Conservation (phyloP, 2,113 vertebrate species). For the Paracyprichromis sp. region DNA sequence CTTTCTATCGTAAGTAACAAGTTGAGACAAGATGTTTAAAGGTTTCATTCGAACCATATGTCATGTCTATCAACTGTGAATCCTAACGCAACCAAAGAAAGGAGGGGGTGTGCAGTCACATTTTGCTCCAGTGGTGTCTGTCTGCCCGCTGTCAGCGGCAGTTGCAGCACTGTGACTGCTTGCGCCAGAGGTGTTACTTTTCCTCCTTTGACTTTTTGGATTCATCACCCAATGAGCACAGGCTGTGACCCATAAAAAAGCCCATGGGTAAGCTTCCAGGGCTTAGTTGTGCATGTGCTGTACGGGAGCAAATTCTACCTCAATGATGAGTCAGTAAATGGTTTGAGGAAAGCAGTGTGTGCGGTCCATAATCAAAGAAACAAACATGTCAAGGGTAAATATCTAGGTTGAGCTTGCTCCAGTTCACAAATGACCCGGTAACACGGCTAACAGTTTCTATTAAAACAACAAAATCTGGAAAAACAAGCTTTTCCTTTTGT, state of each 20-base stretch:
- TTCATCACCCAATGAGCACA: constrained; percentile 56
- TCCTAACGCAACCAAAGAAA: constrained; percentile 40
- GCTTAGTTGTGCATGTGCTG: constrained; percentile 48
- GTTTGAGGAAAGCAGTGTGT: constrained; percentile 30
- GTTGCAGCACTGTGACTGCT: constrained; percentile 37
- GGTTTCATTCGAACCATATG: constrained; percentile 69
- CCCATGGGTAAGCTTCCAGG: constrained; percentile 50
- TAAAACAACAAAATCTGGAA: neutral
- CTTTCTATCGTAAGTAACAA: constrained; percentile 57
- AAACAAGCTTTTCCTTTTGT: neutral
- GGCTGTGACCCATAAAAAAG: constrained; percentile 75
- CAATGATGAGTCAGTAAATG: constrained; percentile 62
- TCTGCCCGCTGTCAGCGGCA: constrained; percentile 42
- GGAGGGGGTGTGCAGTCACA: constrained; percentile 27
- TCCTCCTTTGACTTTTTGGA: constrained; percentile 71
- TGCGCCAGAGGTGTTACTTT: constrained; percentile 68
- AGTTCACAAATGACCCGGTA: neutral
- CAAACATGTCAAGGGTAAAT: constrained; percentile 14
- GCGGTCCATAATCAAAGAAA: constrained; percentile 19
- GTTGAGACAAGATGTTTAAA: constrained; percentile 68
- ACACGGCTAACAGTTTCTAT: neutral
- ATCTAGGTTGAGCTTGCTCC: neutral
- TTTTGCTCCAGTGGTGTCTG: constrained; percentile 33
- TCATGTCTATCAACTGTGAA: constrained; percentile 63
- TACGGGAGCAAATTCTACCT: constrained; percentile 66